Percentiles rank a stretch among this genome's conserved stretches.
Evolutionary conservation across 1,140 invertebrate genomes (phyloP).

Genomic region (Cydia amplana): DNA sequence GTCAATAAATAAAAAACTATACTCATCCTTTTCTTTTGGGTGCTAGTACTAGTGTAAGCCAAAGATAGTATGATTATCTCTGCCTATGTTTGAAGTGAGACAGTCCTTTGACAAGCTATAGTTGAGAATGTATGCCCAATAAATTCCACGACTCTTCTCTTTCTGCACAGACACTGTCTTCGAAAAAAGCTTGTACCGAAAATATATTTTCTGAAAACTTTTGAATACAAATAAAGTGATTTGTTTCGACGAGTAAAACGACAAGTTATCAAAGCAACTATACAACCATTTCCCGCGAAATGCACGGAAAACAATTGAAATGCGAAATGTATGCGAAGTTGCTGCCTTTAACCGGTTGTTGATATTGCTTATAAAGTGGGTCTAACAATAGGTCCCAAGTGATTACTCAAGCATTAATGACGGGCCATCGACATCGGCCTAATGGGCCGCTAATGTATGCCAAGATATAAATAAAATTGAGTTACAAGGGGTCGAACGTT

Average conservation of each 20-base stretch:
- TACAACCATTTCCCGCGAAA: not conserved
- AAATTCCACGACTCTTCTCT: no score
- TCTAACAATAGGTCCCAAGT: conserved; percentile 58
- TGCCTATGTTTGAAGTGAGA: no score
- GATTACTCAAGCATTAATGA: conserved; percentile 56
- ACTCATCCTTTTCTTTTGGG: no score
- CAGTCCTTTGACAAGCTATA: no score
- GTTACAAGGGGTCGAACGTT: conserved; percentile 46
- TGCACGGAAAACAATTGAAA: not conserved
- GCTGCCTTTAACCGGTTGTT: conserved; percentile 16
- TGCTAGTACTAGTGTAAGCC: no score
- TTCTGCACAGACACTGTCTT: no score
- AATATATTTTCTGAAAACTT: no score
- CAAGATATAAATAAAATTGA: conserved; percentile 58
- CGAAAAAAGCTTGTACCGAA: no score
- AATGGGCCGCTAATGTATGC: conserved; percentile 63
- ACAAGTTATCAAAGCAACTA: not conserved
- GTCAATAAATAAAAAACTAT: no score
- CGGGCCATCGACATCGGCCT: conserved; percentile 53
- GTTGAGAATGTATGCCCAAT: no score
- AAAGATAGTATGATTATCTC: no score
- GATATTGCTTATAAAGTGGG: conserved; percentile 13
- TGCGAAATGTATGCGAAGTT: not conserved
- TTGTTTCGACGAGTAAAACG: not conserved
- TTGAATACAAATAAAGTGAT: not conserved